Evolutionary conservation across 2,797 vertebrate species (phyloP).

Genomic region (Enteromius afrohamiltoni): DNA sequence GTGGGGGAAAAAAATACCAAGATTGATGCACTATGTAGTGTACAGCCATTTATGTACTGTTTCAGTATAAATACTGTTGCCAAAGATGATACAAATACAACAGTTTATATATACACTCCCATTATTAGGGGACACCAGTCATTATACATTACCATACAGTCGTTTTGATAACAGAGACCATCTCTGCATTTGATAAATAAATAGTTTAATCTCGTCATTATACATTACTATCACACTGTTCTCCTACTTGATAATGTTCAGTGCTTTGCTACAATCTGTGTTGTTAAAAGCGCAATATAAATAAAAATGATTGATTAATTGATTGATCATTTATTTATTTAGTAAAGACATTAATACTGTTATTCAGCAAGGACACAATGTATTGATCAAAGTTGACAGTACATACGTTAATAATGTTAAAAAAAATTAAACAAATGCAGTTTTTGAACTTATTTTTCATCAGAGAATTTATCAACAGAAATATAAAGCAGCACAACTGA

Average conservation of each 20-base stretch:
- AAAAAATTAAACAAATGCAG: not conserved
- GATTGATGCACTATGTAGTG: not conserved
- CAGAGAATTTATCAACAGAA: not conserved
- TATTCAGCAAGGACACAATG: not conserved
- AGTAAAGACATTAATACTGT: not conserved
- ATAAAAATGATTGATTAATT: too few species aligned
- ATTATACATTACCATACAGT: too few species aligned
- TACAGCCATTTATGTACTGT: not conserved
- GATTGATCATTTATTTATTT: not conserved
- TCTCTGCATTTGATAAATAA: too few species aligned
- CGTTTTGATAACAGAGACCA: too few species aligned
- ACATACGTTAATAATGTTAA: not conserved
- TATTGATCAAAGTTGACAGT: not conserved
- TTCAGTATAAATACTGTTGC: not conserved
- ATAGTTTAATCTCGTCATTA: too few species aligned
- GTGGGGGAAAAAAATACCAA: not conserved
- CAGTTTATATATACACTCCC: not conserved
- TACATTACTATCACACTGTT: too few species aligned
- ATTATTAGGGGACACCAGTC: too few species aligned
- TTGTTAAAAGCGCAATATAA: too few species aligned
- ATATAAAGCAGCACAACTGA: too few species aligned
- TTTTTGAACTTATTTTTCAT: not conserved
- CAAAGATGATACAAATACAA: not conserved
- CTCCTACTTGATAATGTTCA: too few species aligned
- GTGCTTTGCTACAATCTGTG: too few species aligned